Percentiles rank a stretch among this genome's conserved stretches.
These are phyloP conservation scores for Cassiopea xamachana DNA, from an alignment of 30 jellyfish, hydroid and myxozoan genomes.

Conservation along the genomic window DNA sequence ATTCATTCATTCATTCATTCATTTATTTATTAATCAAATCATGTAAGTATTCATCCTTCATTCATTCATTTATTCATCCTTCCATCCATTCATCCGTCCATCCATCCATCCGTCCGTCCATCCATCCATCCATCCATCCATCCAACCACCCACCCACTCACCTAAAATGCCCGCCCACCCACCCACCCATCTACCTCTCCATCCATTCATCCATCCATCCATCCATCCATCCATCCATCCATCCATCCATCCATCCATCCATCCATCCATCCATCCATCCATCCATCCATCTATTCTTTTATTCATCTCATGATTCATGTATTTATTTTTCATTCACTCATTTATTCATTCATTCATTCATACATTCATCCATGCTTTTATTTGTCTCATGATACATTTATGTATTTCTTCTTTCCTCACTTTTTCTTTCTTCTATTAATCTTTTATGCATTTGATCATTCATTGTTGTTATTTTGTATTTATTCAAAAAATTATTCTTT, in stretches of 20 bases:
- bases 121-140: not conserved
- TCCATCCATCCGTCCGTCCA: not conserved
- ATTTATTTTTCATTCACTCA: too few species aligned
- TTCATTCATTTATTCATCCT: not conserved
- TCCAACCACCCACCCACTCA: not conserved
- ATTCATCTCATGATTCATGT: too few species aligned
- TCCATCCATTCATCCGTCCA: not conserved
- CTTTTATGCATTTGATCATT: not conserved
- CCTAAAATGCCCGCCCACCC: not conserved
- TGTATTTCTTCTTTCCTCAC: not conserved
- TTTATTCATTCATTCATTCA: not conserved
- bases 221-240: not conserved
- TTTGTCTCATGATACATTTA: not conserved
- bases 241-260: not conserved
- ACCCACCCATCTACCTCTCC: too few species aligned
- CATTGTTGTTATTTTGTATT: too few species aligned
- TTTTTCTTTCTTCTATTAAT: not conserved
- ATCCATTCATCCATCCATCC: not conserved
- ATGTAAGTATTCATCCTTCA: too few species aligned
- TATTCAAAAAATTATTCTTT: too few species aligned
- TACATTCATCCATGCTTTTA: not conserved
- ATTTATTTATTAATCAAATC: not conserved
- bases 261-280: not conserved
- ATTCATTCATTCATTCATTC: not conserved
- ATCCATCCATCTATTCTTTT: not conserved